These are phyloP conservation scores for Brachypterus glaber DNA, from an alignment of 2,888 invertebrate genomes.

Conservation along the genomic window DNA sequence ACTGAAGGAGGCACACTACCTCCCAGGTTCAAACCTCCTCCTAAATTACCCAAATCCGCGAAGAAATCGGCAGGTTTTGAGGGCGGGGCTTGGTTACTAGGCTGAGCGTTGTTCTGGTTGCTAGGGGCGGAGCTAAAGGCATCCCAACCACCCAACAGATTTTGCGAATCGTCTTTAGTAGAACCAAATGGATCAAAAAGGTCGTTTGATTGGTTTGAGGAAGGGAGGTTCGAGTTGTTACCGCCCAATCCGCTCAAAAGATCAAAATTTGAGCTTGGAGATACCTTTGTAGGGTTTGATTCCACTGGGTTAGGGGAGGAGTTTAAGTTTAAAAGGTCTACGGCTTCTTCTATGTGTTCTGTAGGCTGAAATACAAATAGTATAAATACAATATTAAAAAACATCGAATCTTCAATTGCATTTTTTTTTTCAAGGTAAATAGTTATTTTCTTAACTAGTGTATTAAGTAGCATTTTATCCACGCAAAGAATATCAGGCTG, in stretches of 20 bases:
- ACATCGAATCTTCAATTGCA: too few relatives aligned
- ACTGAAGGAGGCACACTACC: constrained; percentile 14
- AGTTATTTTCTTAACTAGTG: too few relatives aligned
- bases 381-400: too few relatives aligned
- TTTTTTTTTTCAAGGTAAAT: too few relatives aligned
- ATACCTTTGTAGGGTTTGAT: constrained; percentile 20
- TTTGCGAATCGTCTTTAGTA: constrained; percentile 20
- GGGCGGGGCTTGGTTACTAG: constrained; percentile 37
- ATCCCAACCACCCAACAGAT: constrained; percentile 35
- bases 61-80: constrained; percentile 56
- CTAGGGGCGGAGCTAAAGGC: constrained; percentile 19
- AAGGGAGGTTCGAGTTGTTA: constrained; percentile 28
- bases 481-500: too few relatives aligned
- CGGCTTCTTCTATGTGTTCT: constrained; percentile 40
- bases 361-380: too few relatives aligned
- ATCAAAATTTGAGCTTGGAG: constrained; percentile 48
- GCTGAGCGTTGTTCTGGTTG: constrained; percentile 37
- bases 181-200: constrained; percentile 61
- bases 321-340: constrained; percentile 51
- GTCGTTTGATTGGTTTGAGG: constrained; percentile 25
- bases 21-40: constrained; percentile 4
- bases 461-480: too few relatives aligned
- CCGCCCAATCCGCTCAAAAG: constrained; percentile 45
- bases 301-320: constrained; percentile 18
- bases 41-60: constrained; percentile 53